These are phyloP conservation scores for Isichthys henryi DNA, from an alignment of 2,113 vertebrate species.

Conservation along the genomic window DNA sequence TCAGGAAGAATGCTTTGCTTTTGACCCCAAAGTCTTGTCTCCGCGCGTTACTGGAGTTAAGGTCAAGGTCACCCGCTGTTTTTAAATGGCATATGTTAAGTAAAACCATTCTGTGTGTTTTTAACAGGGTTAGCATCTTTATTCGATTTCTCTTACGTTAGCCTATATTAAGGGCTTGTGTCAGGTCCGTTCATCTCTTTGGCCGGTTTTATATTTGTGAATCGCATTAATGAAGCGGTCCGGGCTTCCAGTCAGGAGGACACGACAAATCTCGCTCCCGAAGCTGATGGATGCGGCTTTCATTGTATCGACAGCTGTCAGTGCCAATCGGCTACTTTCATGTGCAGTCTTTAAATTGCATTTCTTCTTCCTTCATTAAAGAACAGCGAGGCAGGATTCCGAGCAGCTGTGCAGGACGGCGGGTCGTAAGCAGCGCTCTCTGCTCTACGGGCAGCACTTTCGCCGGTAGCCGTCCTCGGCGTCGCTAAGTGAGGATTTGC, in stretches of 20 bases:
- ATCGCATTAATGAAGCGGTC: conserved; percentile 22
- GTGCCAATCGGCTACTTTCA: conserved; percentile 57
- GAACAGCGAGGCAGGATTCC: conserved; percentile 28
- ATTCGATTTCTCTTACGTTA: conserved; percentile 2
- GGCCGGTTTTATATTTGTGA: conserved; percentile 26
- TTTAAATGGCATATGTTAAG: conserved; percentile 44
- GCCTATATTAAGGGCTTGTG: not conserved
- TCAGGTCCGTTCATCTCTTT: conserved; percentile 17
- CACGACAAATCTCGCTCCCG: conserved; percentile 57
- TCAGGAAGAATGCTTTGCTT: not conserved
- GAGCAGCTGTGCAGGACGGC: conserved; percentile 41
- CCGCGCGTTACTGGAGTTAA: not conserved
- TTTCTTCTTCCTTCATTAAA: conserved; percentile 46
- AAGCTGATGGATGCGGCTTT: conserved; percentile 56
- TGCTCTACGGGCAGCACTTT: not conserved
- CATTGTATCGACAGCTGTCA: conserved; percentile 75
- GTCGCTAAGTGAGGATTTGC: not conserved
- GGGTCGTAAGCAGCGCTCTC: conserved; percentile 32
- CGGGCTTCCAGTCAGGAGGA: conserved; percentile 39
- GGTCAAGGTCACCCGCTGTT: conserved; percentile 38
- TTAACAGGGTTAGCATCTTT: conserved; percentile 4
- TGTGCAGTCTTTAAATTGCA: conserved; percentile 67
- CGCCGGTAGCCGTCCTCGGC: not conserved
- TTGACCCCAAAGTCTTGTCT: not conserved
- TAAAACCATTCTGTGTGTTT: conserved; percentile 39